These are phyloP conservation scores for Aplysina aerophoba DNA, from an alignment of 37 sponge, comb jelly and placozoan species.

Conservation along the genomic window DNA sequence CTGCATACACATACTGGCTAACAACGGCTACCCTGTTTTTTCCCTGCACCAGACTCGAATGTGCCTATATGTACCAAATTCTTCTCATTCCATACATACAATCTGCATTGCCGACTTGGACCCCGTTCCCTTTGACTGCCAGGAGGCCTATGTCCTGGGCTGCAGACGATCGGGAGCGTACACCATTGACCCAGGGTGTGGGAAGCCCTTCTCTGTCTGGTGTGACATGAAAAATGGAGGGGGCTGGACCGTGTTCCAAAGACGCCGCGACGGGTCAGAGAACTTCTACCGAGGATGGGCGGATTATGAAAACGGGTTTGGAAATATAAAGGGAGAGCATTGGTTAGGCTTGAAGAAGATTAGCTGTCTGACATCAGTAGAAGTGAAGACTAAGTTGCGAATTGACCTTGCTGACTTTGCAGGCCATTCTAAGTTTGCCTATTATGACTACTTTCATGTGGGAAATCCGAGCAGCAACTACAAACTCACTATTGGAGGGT, in stretches of 20 bases:
- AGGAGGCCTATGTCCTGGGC: too few relatives aligned
- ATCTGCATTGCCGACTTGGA: too few relatives aligned
- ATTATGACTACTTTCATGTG: background rate
- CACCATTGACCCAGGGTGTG: too few relatives aligned
- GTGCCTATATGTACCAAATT: too few relatives aligned
- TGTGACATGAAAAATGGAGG: background rate
- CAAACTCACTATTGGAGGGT: conserved; percentile 1
- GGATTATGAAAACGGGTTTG: conserved; percentile 31
- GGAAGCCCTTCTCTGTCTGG: too few relatives aligned
- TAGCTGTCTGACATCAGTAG: conserved; percentile 6
- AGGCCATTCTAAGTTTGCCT: background rate
- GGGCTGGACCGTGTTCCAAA: conserved; percentile 33
- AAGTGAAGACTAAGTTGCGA: background rate
- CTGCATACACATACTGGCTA: too few relatives aligned
- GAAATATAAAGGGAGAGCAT: conserved; percentile 11
- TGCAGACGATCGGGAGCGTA: too few relatives aligned
- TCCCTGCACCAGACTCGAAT: too few relatives aligned
- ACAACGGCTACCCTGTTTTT: too few relatives aligned
- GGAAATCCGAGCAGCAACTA: conserved; percentile 4
- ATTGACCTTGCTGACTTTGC: background rate
- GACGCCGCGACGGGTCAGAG: conserved; percentile 14
- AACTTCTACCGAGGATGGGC: conserved; percentile 21
- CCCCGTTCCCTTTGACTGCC: too few relatives aligned
- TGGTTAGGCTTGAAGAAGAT: conserved; percentile 20
- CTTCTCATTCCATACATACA: too few relatives aligned